A percentile compares a stretch with the other conserved stretches of the same genome.
Evolutionary conservation across 2,797 vertebrate species (phyloP).

Genomic region (Myotis pilosus): DNA sequence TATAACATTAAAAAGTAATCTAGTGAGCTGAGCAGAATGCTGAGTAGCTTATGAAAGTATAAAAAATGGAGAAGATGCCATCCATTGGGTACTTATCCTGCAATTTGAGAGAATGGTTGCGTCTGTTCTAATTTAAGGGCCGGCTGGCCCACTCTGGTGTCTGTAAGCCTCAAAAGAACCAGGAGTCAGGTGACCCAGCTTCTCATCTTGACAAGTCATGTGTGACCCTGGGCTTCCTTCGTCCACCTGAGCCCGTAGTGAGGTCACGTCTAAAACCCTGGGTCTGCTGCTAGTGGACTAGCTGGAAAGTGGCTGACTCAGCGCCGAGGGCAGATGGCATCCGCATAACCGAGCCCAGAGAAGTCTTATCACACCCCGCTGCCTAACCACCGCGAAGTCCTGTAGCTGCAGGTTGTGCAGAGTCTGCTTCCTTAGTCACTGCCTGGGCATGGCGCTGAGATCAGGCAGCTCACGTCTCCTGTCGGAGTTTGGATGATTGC

Average conservation of each 20-base stretch:
- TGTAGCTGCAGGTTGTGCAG: neutral
- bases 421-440: conserved; percentile 18
- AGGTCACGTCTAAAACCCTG: neutral
- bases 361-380: neutral
- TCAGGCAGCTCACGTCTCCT: conserved; percentile 27
- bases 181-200: neutral
- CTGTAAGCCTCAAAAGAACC: neutral
- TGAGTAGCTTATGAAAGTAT: neutral
- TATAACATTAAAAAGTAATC: conserved; percentile 48
- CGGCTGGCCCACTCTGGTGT: neutral
- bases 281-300: neutral
- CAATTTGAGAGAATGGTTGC: neutral
- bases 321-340: neutral
- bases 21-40: neutral
- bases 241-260: neutral
- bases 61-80: neutral
- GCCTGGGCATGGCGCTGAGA: neutral
- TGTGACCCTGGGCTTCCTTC: neutral
- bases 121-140: neutral
- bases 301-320: neutral
- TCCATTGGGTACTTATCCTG: neutral
- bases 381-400: neutral
- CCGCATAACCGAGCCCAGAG: neutral
- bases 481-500: neutral
- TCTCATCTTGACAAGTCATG: neutral